Evolutionary conservation across 2,797 vertebrate species (phyloP), one percentile per base, ranked within the genome.

Genomic region (Myotis myotis): DNA sequence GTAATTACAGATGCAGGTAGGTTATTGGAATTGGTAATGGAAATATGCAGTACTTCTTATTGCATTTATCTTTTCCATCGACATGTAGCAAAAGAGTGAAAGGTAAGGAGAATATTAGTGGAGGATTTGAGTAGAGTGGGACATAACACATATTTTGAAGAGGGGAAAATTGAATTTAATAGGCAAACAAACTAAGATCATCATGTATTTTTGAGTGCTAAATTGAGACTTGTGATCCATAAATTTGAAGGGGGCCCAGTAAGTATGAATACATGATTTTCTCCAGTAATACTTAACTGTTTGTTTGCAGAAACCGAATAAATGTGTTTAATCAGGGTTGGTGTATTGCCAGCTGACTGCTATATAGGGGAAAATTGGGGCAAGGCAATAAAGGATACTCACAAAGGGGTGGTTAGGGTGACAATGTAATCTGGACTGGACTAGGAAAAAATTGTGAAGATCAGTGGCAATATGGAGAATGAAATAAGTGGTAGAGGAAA

Each of bases 271-370:
- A 55, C 20, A 36, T 57, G 8, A 71, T 95, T 76, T 82, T 91
- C 64, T 55, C 49, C 11, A 82, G 70, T 25, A 78, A 89, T 55
- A 60, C 9, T 78, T 68, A 89, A 53, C 62, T 55, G 23, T 75
- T 87, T 91, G 53, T 89, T 95, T 84, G 17, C 33, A 92, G 64
- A 88, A 79, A 51, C n/a, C 64, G 64, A 89, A 74, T 47, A 60
- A 80, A 57, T 64, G 23, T 80, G 17, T 51, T 57, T 82, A 49
- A 51, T 55, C 25, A 80, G 20, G 33, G 23, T 23, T 88, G 36
- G 51, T 41, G 23, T 33, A 49, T n/a, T 76, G 17, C 66, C 60
- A 57, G 74, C 11, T 88, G 47, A 91, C 8, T 30, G 28, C 19
- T 38, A 15, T 38, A 19, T 38, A 19, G 55, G 91, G 11, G 38